These are phyloP conservation scores for Syritta pipiens DNA, from an alignment of 2,888 invertebrate genomes.

Conservation along the genomic window DNA sequence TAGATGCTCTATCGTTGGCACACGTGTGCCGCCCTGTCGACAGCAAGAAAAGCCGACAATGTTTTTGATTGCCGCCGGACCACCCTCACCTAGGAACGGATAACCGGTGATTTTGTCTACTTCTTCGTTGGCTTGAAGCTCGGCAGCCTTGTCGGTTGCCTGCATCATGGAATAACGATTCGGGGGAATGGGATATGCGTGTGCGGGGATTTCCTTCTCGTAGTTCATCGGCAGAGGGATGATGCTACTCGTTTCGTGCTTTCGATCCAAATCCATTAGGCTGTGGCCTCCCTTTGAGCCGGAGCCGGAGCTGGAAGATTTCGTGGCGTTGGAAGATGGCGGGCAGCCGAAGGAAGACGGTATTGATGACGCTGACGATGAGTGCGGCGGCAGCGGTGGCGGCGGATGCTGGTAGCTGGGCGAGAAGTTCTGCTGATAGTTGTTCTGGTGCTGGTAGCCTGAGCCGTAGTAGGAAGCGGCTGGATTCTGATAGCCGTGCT, in stretches of 20 bases:
- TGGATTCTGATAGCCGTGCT: constrained; percentile 74
- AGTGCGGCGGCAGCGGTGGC: constrained; percentile 69
- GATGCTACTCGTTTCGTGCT: constrained; percentile 77
- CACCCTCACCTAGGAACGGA: constrained; percentile 85
- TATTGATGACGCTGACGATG: constrained; percentile 62
- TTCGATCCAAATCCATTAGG: constrained; percentile 77
- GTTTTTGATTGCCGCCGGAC: constrained; percentile 83
- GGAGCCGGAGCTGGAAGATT: constrained; percentile 63
- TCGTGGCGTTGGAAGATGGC: constrained; percentile 68
- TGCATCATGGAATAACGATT: constrained; percentile 74
- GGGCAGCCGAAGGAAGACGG: constrained; percentile 71
- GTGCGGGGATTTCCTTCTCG: constrained; percentile 79
- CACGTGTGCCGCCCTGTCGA: constrained; percentile 86
- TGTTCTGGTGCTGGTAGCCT: constrained; percentile 76
- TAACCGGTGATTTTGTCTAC: constrained; percentile 77
- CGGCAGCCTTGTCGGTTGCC: constrained; percentile 69
- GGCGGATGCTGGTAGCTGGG: constrained; percentile 77
- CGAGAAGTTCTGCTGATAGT: constrained; percentile 78
- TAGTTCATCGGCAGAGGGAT: constrained; percentile 79
- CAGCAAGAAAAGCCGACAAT: constrained; percentile 87
- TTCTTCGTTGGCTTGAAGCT: constrained; percentile 71
- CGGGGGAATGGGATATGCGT: constrained; percentile 79
- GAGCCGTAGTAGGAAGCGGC: constrained; percentile 76
- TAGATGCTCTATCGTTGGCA: constrained; percentile 86
- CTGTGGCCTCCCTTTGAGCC: constrained; percentile 52